These are phyloP conservation scores for Argopecten irradians DNA, from an alignment of 1,140 invertebrate genomes.

Conservation along the genomic window DNA sequence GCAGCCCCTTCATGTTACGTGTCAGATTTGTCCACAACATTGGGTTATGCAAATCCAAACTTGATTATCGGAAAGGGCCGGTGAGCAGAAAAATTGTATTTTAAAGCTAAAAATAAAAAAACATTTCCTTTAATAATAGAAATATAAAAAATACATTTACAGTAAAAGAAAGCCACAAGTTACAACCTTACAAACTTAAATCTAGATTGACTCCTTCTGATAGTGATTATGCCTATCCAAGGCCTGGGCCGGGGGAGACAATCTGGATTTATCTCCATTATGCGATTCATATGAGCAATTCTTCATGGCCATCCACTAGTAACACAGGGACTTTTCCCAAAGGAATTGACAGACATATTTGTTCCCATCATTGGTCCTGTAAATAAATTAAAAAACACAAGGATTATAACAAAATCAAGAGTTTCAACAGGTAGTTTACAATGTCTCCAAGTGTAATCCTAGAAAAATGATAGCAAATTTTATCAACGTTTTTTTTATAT, in stretches of 20 bases:
- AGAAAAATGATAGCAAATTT: background rate
- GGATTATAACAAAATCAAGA: background rate
- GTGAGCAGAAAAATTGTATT: background rate
- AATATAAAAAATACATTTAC: background rate
- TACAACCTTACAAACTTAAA: too few relatives aligned
- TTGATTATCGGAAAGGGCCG: constrained; percentile 23
- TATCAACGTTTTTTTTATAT: too few relatives aligned
- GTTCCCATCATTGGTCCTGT: background rate
- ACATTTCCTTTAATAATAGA: background rate
- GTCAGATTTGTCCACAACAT: background rate
- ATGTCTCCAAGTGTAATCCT: background rate
- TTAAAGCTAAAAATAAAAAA: background rate
- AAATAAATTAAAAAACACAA: background rate
- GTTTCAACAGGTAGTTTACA: background rate
- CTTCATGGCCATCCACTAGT: background rate
- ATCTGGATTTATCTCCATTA: background rate
- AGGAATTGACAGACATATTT: background rate
- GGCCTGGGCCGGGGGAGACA: background rate
- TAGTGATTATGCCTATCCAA: background rate
- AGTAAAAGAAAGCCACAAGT: background rate
- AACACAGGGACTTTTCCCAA: background rate
- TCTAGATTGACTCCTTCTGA: background rate
- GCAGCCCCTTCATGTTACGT: background rate
- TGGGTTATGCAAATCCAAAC: background rate
- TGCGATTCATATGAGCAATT: background rate